Evolutionary conservation across 2,888 invertebrate species (phyloP).

Genomic region (Limenitis camilla): DNA sequence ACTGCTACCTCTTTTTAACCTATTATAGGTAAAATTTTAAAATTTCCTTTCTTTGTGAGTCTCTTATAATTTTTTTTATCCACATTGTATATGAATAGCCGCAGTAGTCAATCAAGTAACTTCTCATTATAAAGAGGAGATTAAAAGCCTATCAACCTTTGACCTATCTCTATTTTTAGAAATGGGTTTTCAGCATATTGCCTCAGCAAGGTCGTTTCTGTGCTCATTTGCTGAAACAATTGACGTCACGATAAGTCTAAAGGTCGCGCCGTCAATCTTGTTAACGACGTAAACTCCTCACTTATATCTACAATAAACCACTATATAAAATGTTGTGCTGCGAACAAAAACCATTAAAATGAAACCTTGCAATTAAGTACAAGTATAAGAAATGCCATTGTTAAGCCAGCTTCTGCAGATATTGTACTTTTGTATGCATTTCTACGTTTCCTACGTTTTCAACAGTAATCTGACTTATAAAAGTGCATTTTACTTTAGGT

Average conservation of each 20-base stretch:
- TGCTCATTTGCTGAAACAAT: slow-evolving; percentile 67
- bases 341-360: neutral
- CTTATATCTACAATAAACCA: too few species aligned
- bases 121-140: too few species aligned
- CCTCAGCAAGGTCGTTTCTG: slow-evolving; percentile 50
- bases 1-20: too few species aligned
- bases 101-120: too few species aligned
- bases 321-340: neutral
- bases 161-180: slow-evolving; percentile 67
- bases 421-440: slow-evolving; percentile 8
- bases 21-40: too few species aligned
- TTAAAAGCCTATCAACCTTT: slow-evolving; percentile 43
- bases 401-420: slow-evolving; percentile 6
- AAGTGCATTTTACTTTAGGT: slow-evolving; percentile 8
- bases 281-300: slow-evolving; percentile 18
- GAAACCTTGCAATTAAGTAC: slow-evolving; percentile 5
- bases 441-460: slow-evolving; percentile 10
- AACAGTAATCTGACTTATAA: slow-evolving; percentile 11
- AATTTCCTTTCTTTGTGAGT: too few species aligned
- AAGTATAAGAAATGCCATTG: slow-evolving; percentile 12
- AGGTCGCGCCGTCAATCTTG: slow-evolving; percentile 57
- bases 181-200: slow-evolving; percentile 41
- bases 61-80: too few species aligned
- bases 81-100: too few species aligned
- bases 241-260: slow-evolving; percentile 60